Conservation (phyloP, 1,140 invertebrate genomes). For the Physella acuta region DNA sequence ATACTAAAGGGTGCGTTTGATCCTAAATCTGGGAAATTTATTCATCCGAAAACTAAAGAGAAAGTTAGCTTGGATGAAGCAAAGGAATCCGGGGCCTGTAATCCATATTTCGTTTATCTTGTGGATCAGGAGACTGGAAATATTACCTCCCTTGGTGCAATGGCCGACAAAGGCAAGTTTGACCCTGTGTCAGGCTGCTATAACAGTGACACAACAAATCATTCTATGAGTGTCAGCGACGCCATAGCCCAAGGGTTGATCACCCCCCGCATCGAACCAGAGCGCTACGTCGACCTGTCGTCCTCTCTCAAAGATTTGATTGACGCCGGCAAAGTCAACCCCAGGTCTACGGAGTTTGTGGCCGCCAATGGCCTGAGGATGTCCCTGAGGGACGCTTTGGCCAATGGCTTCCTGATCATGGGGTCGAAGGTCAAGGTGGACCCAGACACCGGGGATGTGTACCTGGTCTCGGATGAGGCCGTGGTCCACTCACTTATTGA, state of each 20-base stretch:
- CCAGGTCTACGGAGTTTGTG: constrained; percentile 48
- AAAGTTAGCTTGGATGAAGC: constrained; percentile 64
- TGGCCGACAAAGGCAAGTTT: constrained; percentile 61
- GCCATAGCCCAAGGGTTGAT: constrained; percentile 78
- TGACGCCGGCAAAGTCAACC: constrained; percentile 48
- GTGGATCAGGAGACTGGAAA: constrained; percentile 46
- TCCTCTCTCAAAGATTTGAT: constrained; percentile 48
- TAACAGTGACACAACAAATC: constrained; percentile 71
- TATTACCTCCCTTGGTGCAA: constrained; percentile 40
- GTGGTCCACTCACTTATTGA: constrained; percentile 46
- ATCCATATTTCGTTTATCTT: constrained; percentile 47
- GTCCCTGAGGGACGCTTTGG: constrained; percentile 52
- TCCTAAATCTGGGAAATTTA: constrained; percentile 40
- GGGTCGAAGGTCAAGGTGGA: constrained; percentile 73
- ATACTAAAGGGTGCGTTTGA: constrained; percentile 71
- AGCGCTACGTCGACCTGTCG: constrained; percentile 43
- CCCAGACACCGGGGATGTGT: constrained; percentile 62
- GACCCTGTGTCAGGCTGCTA: constrained; percentile 73
- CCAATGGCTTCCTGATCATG: constrained; percentile 56
- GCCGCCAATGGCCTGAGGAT: constrained; percentile 48
- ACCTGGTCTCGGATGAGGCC: constrained; percentile 46
- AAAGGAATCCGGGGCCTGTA: constrained; percentile 36
- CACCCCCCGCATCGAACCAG: constrained; percentile 39
- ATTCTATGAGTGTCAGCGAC: constrained; percentile 73
- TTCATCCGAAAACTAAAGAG: constrained; percentile 37